These are phyloP conservation scores for Lontra canadensis DNA, from an alignment of 2,113 vertebrate genomes.

Conservation along the genomic window DNA sequence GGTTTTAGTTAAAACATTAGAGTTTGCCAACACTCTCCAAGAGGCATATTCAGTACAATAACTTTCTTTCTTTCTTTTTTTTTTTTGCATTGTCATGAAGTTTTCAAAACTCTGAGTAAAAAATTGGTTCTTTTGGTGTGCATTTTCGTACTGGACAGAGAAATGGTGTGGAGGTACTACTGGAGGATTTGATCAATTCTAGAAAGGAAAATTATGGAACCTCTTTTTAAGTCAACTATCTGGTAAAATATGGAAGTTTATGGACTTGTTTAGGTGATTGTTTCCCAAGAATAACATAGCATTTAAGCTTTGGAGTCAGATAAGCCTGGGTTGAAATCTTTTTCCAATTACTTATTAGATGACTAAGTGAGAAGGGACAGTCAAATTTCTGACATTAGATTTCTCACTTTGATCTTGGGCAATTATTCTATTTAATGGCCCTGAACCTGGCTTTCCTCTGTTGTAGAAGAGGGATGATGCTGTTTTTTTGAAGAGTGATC, in stretches of 20 bases:
- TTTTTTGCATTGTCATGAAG: neutral
- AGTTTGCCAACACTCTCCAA: neutral
- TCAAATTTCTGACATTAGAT: neutral
- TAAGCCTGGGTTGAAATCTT: neutral
- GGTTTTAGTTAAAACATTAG: constrained; percentile 1
- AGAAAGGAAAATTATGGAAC: neutral
- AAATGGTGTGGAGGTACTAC: neutral
- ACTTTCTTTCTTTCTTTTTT: neutral
- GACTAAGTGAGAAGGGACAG: neutral
- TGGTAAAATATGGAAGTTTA: neutral
- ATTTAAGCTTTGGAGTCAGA: neutral
- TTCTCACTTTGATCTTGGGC: neutral
- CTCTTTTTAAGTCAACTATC: neutral
- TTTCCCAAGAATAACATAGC: neutral
- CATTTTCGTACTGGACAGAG: neutral
- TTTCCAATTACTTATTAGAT: neutral
- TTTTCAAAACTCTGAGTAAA: constrained; percentile 49
- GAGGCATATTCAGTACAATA: neutral
- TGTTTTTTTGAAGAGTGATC: neutral
- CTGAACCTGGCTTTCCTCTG: neutral
- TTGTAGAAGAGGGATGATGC: neutral
- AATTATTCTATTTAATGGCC: neutral
- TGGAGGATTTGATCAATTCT: neutral
- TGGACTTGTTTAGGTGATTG: neutral
- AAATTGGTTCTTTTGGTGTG: neutral